These are phyloP conservation scores for Digitonthophagus gazella DNA, from an alignment of 2,888 invertebrate species.

Conservation along the genomic window DNA sequence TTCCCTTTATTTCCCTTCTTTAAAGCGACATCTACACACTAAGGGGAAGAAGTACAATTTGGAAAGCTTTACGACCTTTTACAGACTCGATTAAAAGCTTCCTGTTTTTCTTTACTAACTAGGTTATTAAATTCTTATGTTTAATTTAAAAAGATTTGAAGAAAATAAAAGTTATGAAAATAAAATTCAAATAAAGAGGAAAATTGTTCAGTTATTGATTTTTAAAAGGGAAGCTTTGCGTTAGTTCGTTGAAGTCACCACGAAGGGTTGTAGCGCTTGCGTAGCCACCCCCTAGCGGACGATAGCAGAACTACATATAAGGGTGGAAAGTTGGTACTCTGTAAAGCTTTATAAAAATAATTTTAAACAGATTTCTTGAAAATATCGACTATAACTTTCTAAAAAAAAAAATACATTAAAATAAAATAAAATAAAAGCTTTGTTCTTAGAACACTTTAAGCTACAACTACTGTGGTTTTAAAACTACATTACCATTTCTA, in stretches of 20 bases:
- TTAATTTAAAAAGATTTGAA: too few species aligned
- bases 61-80: too few species aligned
- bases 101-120: not conserved
- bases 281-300: not conserved
- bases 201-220: not conserved
- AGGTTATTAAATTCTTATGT: not conserved
- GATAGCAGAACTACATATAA: not conserved
- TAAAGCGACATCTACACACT: not conserved
- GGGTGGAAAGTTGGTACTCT: not conserved
- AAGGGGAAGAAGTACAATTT: too few species aligned
- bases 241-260: not conserved
- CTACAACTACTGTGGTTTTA: too few species aligned
- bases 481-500: too few species aligned
- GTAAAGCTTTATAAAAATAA: not conserved
- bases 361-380: too few species aligned
- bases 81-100: not conserved
- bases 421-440: too few species aligned
- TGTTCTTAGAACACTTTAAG: too few species aligned
- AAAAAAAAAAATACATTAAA: too few species aligned
- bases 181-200: not conserved
- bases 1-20: too few species aligned
- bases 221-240: not conserved
- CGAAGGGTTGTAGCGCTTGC: not conserved
- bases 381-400: too few species aligned
- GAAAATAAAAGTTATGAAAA: not conserved